These are phyloP conservation scores for Camponotus vicinus DNA, from an alignment of 1,140 invertebrate species.

Conservation along the genomic window DNA sequence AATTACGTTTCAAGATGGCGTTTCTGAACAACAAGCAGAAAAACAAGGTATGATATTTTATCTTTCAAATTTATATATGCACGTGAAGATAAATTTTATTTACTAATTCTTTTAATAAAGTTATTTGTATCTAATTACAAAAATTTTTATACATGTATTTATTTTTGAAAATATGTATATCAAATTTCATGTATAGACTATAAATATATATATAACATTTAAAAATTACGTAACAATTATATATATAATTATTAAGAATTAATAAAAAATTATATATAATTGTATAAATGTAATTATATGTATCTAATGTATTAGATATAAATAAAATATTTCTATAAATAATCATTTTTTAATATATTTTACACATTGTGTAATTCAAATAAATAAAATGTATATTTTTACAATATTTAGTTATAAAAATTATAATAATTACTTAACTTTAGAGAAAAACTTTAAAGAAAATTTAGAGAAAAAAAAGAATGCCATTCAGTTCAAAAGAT, in stretches of 20 bases:
- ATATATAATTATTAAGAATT: not conserved
- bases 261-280: too few species aligned
- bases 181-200: too few species aligned
- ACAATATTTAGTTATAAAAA: not conserved
- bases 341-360: not conserved
- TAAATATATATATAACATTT: not conserved
- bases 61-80: not conserved
- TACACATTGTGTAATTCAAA: not conserved
- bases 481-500: not conserved
- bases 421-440: not conserved
- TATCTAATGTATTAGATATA: not conserved
- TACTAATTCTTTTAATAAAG: not conserved
- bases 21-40: slow-evolving; percentile 67
- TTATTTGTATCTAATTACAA: too few species aligned
- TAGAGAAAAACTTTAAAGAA: too few species aligned
- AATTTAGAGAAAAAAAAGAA: not conserved
- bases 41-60: slow-evolving; percentile 77
- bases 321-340: not conserved
- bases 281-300: not conserved
- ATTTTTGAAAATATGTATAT: too few species aligned
- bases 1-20: slow-evolving; percentile 80
- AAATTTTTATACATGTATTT: too few species aligned
- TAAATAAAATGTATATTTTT: not conserved
- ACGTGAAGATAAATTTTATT: not conserved
- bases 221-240: not conserved